Conservation (phyloP, 2,113 vertebrate genomes). For the Centrocercus urophasianus region DNA sequence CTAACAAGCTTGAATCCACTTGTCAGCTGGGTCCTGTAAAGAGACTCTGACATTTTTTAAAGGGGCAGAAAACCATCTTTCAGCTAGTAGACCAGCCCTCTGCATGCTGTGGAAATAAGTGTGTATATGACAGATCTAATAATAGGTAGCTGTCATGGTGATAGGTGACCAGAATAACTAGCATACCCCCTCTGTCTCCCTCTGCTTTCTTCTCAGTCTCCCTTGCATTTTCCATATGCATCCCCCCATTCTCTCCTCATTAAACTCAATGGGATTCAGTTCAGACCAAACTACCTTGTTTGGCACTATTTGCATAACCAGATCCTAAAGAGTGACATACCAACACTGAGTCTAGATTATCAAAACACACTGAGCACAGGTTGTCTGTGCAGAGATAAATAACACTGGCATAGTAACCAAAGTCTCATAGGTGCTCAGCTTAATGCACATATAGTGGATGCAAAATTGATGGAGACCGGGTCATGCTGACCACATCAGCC, state of each 20-base stretch:
- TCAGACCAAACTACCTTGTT: background rate
- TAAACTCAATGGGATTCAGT: background rate
- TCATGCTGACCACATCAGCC: background rate
- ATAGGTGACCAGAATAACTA: conserved; percentile 25
- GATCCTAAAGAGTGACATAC: background rate
- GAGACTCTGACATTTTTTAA: background rate
- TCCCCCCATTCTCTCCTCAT: background rate
- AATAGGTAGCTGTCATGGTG: conserved; percentile 31
- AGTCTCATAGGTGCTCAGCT: background rate
- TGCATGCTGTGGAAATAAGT: background rate
- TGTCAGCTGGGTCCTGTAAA: background rate
- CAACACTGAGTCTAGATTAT: background rate
- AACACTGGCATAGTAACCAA: background rate
- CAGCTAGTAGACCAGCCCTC: background rate
- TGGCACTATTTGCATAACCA: background rate
- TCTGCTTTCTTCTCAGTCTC: background rate
- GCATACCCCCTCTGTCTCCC: background rate
- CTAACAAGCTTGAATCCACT: background rate
- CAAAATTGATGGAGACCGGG: background rate
- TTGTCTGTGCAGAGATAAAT: background rate
- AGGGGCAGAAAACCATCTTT: background rate
- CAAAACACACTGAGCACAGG: background rate
- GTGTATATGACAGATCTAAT: background rate
- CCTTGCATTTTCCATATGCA: background rate
- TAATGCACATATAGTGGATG: background rate